Percentiles rank a stretch among this genome's conserved stretches.
Evolutionary conservation across 1,140 invertebrate genomes (phyloP).

Genomic region (Saccostrea glomerata): DNA sequence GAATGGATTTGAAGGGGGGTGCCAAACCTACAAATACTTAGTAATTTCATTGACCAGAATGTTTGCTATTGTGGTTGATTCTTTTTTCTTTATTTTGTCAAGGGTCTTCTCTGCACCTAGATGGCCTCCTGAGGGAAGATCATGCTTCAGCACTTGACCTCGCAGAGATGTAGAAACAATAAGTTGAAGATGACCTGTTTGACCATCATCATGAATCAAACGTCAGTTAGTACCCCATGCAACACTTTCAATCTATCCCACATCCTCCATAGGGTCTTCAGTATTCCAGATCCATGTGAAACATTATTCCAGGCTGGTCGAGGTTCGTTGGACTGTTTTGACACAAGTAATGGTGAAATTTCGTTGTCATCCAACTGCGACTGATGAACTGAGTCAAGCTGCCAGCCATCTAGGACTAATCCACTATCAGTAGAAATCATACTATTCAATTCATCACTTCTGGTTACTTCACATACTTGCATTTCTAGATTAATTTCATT

Average conservation of each 20-base stretch:
- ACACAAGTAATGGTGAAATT: conserved; percentile 5
- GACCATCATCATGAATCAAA: conserved; percentile 17
- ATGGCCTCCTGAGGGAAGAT: conserved; percentile 42
- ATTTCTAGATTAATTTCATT: not conserved
- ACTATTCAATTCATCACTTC: not conserved
- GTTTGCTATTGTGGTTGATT: conserved; percentile 9
- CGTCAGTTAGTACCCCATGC: conserved; percentile 37
- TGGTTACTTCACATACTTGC: not conserved
- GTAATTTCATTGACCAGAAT: conserved; percentile 38
- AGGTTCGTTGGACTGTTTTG: not conserved
- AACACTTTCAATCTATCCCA: conserved; percentile 47
- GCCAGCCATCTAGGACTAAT: not conserved
- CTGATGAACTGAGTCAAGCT: not conserved
- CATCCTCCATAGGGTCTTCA: conserved; percentile 44
- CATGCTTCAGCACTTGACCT: conserved; percentile 47
- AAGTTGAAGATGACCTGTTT: not conserved
- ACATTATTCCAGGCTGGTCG: conserved; percentile 48
- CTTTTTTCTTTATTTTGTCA: conserved; percentile 42
- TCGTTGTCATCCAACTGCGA: conserved; percentile 42
- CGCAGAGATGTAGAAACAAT: conserved; percentile 28
- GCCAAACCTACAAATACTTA: conserved; percentile 40
- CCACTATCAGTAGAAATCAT: not conserved
- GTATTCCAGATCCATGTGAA: not conserved
- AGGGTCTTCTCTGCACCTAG: conserved; percentile 54
- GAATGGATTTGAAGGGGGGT: conserved; percentile 45